Evolutionary conservation across 1,140 invertebrate species (phyloP).

Genomic region (Zaprionus kolodkinae): DNA sequence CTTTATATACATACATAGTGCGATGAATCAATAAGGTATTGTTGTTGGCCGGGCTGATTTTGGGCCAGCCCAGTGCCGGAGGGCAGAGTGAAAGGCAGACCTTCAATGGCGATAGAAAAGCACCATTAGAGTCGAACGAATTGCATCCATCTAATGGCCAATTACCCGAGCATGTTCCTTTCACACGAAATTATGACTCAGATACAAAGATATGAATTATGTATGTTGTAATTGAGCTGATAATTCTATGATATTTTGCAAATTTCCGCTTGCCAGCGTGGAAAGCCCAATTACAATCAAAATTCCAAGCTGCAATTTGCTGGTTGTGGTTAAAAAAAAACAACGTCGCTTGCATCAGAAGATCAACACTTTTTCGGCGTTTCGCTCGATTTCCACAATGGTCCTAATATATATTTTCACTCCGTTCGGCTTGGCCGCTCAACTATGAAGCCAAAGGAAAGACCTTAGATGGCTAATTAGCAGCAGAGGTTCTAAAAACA

Average conservation of each 20-base stretch:
- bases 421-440: conserved; percentile 61
- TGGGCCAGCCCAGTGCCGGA: conserved; percentile 37
- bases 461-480: conserved; percentile 55
- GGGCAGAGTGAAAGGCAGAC: conserved; percentile 20
- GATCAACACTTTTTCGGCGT: conserved; percentile 31
- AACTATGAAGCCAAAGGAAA: conserved; percentile 50
- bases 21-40: conserved; percentile 55
- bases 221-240: conserved; percentile 39
- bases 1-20: conserved; percentile 3
- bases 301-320: conserved; percentile 31
- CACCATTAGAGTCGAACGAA: conserved; percentile 39
- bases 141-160: conserved; percentile 39
- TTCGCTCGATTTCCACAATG: not conserved
- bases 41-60: conserved; percentile 35
- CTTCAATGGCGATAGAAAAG: conserved; percentile 11
- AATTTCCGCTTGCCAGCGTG: conserved; percentile 28
- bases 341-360: conserved; percentile 40
- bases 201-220: not conserved
- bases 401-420: conserved; percentile 34
- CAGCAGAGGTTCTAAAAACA: not conserved
- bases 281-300: conserved; percentile 34
- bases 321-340: conserved; percentile 9
- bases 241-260: conserved; percentile 38
- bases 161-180: conserved; percentile 46
- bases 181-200: conserved; percentile 58